phyloP scores from a whole-genome alignment of 2,113 vertebrate genomes.

The Zootoca vivipara region DNA sequence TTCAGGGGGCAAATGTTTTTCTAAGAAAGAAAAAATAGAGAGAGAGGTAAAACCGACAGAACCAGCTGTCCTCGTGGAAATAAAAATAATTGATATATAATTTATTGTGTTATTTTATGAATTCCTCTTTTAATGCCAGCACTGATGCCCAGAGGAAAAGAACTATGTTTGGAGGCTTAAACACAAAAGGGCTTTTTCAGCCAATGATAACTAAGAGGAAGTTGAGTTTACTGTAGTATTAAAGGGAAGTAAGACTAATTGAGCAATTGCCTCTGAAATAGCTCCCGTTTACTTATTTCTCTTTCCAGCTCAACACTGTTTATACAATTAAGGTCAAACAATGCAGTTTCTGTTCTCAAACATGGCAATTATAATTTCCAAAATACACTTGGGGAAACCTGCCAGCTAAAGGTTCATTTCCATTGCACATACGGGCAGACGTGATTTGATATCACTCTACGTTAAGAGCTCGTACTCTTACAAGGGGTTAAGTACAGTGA shows the following conservation, averaged over 20 bases:
- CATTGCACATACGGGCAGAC: too few species aligned
- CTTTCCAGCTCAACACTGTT: neutral
- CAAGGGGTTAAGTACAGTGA: neutral
- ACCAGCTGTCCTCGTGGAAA: constrained; percentile 30
- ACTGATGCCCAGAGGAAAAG: neutral
- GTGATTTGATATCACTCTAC: neutral
- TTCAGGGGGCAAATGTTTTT: neutral
- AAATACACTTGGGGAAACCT: neutral
- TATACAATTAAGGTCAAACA: constrained; percentile 16
- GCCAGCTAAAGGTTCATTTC: neutral
- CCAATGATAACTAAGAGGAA: constrained; percentile 30
- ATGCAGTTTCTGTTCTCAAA: neutral
- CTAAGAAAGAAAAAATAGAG: constrained; percentile 11
- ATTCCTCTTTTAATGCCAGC: neutral
- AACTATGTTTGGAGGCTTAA: constrained; percentile 17
- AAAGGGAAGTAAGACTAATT: constrained; percentile 5
- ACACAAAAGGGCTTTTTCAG: constrained; percentile 9
- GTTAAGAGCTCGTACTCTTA: neutral
- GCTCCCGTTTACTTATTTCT: constrained; percentile 14
- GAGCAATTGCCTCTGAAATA: neutral
- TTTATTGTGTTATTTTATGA: constrained; percentile 14
- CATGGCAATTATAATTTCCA: neutral
- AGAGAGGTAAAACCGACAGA: neutral
- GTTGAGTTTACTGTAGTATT: neutral
- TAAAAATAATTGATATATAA: constrained; percentile 22